These are phyloP conservation scores for Gymnoscopelus microlampas DNA, from an alignment of 2,797 vertebrate species.

Conservation along the genomic window DNA sequence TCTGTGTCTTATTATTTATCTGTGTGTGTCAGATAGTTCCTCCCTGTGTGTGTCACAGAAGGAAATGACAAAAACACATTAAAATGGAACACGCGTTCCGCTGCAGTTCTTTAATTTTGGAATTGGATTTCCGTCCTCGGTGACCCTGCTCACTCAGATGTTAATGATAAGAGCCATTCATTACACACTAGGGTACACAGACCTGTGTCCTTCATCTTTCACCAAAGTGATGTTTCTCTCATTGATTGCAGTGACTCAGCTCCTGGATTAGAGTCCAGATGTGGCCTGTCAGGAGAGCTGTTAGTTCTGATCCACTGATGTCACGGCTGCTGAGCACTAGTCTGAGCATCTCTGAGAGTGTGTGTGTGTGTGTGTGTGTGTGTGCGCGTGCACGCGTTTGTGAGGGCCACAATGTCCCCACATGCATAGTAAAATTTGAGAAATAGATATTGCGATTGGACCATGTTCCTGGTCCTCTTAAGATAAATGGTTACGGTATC, in stretches of 20 bases:
- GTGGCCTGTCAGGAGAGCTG: constrained; percentile 37
- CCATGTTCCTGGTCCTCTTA: too few relatives aligned
- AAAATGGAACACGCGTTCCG: neutral
- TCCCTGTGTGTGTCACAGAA: too few relatives aligned
- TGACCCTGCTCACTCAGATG: constrained; percentile 9
- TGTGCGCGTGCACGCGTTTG: neutral
- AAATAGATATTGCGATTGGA: too few relatives aligned
- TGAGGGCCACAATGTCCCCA: neutral
- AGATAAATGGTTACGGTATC: too few relatives aligned
- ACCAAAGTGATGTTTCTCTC: constrained; percentile 18
- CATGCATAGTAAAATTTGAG: too few relatives aligned
- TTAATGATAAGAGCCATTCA: constrained; percentile 26
- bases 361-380: neutral
- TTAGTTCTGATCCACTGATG: constrained; percentile 50
- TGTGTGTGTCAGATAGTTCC: too few relatives aligned
- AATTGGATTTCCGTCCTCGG: too few relatives aligned
- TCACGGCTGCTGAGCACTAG: constrained; percentile 40
- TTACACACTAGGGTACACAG: constrained; percentile 11
- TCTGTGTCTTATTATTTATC: too few relatives aligned
- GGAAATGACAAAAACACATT: too few relatives aligned
- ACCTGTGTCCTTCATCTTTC: constrained; percentile 36
- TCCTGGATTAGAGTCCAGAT: constrained; percentile 35
- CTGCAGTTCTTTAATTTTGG: constrained; percentile 13
- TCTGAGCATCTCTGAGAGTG: neutral
- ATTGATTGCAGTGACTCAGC: constrained; percentile 29